Conservation (phyloP, 2,888 invertebrate genomes). For the Caenorhabditis sp. region DNA sequence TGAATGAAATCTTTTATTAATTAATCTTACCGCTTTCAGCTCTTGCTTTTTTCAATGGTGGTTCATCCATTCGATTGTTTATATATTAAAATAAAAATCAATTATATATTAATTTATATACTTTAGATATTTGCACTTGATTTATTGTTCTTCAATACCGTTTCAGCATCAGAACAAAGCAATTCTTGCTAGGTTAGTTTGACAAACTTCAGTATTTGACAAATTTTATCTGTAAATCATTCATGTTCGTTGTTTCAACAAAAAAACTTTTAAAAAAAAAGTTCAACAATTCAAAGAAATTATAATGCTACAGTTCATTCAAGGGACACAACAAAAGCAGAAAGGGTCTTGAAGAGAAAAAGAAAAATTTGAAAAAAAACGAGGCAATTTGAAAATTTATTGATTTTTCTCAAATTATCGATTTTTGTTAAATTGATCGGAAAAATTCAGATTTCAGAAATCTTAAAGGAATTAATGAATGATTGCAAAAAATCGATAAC, state of each 20-base stretch:
- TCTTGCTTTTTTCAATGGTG: constrained; percentile 40
- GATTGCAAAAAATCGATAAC: not conserved
- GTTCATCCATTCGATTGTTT: constrained; percentile 36
- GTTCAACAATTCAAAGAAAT: not conserved
- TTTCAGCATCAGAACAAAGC: not conserved
- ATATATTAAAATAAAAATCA: not conserved
- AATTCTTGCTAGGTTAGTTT: not conserved
- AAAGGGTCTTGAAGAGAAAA: not conserved
- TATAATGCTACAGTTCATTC: not conserved
- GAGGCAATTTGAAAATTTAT: not conserved
- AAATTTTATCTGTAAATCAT: not conserved
- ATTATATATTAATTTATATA: not conserved
- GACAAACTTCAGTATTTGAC: not conserved
- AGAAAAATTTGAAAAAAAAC: not conserved
- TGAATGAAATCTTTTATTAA: too few relatives aligned
- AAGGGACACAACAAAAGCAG: not conserved
- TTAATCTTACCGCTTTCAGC: constrained; percentile 41
- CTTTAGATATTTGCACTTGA: not conserved
- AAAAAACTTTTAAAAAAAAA: not conserved
- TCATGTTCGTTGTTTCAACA: not conserved
- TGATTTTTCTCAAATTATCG: constrained; percentile 1
- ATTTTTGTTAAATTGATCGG: not conserved
- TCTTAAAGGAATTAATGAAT: constrained; percentile 19
- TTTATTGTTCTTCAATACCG: not conserved
- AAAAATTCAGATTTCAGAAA: not conserved